Base-by-base conservation (phyloP, 1,140 invertebrate genomes). In the Magallana angulata region DNA sequence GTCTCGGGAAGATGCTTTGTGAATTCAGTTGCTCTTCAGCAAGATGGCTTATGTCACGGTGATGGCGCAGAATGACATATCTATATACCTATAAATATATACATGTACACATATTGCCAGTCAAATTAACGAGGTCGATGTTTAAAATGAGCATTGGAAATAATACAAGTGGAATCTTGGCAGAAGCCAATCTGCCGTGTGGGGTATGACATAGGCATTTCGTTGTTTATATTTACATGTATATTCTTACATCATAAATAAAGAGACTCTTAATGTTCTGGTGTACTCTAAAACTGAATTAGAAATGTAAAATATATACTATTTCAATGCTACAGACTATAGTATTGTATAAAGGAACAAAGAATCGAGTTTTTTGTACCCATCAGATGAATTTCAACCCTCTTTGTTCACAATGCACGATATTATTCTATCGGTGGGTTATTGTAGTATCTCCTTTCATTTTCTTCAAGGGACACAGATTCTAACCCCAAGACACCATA, bases 391-490 rank as follows among this genome's bases (percentile, higher is more conserved):
- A 76, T 76, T 76, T 36, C 36, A 76, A 76, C 36, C 68, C 36
- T 30, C 36, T 36, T 18, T 76, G 24, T 76, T 76, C 8, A 76
- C 68, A 76, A 76, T 76, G 18, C 68, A 24, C 5, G 68, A 30
- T 30, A 76, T 12, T 64, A 18, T 64, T n/a, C 36, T 48, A 48
- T 48, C 36, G 5, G 2, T 64, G 24, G 8, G 0, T 12, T 36
- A 30, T 36, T 76, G 24, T 48, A 30, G 9, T 18, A 30, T 76
- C 68, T 12, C 36, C 24, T 76, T 76, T 76, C 68, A 76, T 30
- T 76, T 76, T 76, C 36, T 30, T 76, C 68, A 76, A 36, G 24
- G 68, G 68, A 24, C 24, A 8, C 68, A 76, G 68, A 76, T 76
- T 76, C 68, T 76, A 30, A 76, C 24, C 68, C 24, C 9, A 11